Evolutionary conservation across 1,140 invertebrate genomes (phyloP).

Genomic region (Ladona fulva): DNA sequence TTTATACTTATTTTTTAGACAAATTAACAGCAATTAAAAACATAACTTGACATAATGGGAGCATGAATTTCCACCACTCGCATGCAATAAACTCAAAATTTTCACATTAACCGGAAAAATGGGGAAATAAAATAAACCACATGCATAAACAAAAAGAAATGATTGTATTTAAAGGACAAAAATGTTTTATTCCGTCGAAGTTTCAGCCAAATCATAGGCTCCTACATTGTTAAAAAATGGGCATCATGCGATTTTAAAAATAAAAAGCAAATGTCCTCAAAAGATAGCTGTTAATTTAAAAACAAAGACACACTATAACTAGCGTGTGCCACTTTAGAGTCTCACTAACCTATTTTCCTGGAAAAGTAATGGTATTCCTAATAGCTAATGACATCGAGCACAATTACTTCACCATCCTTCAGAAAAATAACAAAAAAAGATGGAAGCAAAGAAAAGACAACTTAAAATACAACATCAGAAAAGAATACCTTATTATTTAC

Average conservation of each 20-base stretch:
- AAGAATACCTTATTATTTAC: slow-evolving; percentile 10
- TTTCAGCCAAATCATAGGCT: neutral
- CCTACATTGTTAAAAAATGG: slow-evolving; percentile 3
- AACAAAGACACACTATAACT: neutral
- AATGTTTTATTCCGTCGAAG: neutral
- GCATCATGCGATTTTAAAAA: neutral
- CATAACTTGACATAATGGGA: no score
- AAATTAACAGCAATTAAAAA: no score
- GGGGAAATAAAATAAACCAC: neutral
- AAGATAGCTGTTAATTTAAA: neutral
- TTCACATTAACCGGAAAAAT: neutral
- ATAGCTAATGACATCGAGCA: neutral
- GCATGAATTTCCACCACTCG: neutral
- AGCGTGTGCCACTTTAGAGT: neutral
- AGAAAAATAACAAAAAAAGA: neutral
- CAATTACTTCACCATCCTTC: neutral
- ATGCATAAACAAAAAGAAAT: neutral
- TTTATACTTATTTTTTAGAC: no score
- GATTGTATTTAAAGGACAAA: neutral
- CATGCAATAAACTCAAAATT: neutral
- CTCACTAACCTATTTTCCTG: neutral
- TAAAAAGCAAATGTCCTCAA: neutral
- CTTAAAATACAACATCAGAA: slow-evolving; percentile 10
- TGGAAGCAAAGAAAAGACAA: neutral
- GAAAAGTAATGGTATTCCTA: neutral